Percentiles rank a stretch among this genome's conserved stretches.
phyloP scores from a whole-genome alignment of 2,888 invertebrate genomes.

The Drosophila helvetica region DNA sequence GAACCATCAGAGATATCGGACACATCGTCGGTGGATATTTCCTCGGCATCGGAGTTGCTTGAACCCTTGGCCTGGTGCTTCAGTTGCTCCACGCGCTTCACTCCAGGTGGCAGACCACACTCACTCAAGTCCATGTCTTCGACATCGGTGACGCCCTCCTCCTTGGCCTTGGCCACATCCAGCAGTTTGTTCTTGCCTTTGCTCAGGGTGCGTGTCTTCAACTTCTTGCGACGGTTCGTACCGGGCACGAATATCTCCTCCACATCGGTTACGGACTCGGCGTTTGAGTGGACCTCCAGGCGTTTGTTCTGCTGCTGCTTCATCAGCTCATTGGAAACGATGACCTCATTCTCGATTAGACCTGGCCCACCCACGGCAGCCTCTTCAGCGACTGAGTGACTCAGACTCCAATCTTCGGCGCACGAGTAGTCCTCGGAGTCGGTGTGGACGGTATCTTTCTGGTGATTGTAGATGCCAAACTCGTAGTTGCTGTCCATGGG shows the following conservation, averaged over 20 bases:
- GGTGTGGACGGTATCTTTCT: constrained; percentile 83
- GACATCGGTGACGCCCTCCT: constrained; percentile 81
- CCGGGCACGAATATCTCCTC: constrained; percentile 84
- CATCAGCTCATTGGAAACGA: constrained; percentile 75
- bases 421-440: constrained; percentile 82
- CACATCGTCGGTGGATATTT: constrained; percentile 83
- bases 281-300: constrained; percentile 73
- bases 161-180: constrained; percentile 61
- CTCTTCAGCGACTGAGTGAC: constrained; percentile 53
- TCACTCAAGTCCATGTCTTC: constrained; percentile 84
- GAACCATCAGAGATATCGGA: constrained; percentile 67
- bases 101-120: constrained; percentile 61
- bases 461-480: constrained; percentile 77
- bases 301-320: constrained; percentile 77
- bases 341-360: constrained; percentile 76
- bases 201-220: constrained; percentile 76
- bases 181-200: constrained; percentile 78
- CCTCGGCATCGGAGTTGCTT: constrained; percentile 82
- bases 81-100: constrained; percentile 59
- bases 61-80: constrained; percentile 46
- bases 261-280: constrained; percentile 84
- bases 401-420: constrained; percentile 71
- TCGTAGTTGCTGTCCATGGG: constrained; percentile 83
- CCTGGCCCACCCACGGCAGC: constrained; percentile 41
- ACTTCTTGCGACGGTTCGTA: constrained; percentile 81